Evolutionary conservation across 1,140 invertebrate genomes (phyloP), one percentile per base, ranked within the genome.

Genomic region (Cydia pomonella): DNA sequence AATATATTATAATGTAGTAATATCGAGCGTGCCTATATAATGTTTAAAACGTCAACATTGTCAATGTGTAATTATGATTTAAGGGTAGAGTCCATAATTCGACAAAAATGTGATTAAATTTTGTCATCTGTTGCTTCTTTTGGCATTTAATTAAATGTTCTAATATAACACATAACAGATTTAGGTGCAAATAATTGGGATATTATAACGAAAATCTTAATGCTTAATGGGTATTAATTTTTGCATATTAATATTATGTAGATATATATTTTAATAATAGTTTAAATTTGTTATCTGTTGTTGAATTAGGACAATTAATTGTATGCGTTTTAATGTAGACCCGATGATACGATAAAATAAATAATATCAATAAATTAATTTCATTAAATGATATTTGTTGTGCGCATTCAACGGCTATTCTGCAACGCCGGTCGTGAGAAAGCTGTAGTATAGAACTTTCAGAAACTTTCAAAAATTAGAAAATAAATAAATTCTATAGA

Each of bases 1-100:
- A 91, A 92, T 88, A 86, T 90, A 90, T 90, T 90, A 90, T 90
- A 90, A 84, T 73, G 73, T 88, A 88, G 82, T 84, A 78, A 86
- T 84, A 87, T 87, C 82, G 82, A 81, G 87, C 84, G 89, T 92
- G 91, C 90, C 90, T 92, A 71, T 71, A 71, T 27, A 91, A 91
- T 87, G 73, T 79, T 79, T 75, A 79, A 79, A 79, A 74, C 75
- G 41, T 77, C 38, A 50, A 72, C 44, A 72, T 27, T 50, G 38
- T 72, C 44, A 47, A 23, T 44, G 38, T 50, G 29, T 72, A 72
- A 72, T 50, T 50, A 7, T 50, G 47, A 7, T n/a, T n/a, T 50
- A 50, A 50, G n/a, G 12, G 16, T 44, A 18, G 16, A n/a, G n/a
- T 50, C 47, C 47, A n/a, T 50, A 50, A 50, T 50, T 50, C 5